Conservation (phyloP, 2,888 invertebrate species). For the Yponomeuta sedellus region DNA sequence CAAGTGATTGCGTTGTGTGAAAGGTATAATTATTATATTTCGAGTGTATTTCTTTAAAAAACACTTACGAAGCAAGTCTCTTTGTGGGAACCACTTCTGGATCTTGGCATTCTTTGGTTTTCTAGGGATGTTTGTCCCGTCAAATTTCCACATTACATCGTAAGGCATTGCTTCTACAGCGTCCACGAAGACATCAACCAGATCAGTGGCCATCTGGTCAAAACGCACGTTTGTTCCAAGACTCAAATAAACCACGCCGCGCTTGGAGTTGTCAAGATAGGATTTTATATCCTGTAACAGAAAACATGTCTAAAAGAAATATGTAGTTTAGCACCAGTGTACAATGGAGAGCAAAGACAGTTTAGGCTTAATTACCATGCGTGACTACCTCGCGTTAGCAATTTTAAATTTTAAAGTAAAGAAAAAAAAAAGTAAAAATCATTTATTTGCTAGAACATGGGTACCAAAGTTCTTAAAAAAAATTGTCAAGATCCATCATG, state of each 20-base stretch:
- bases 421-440: too few relatives aligned
- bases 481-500: too few relatives aligned
- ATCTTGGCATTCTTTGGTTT: slow-evolving; percentile 8
- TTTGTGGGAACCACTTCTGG: slow-evolving; percentile 21
- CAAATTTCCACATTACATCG: slow-evolving; percentile 15
- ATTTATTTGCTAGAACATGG: too few relatives aligned
- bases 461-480: too few relatives aligned
- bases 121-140: slow-evolving; percentile 4
- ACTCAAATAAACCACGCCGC: slow-evolving; percentile 25
- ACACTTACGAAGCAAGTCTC: slow-evolving; percentile 14
- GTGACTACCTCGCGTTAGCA: too few relatives aligned
- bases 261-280: slow-evolving; percentile 22
- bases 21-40: too few relatives aligned
- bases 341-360: too few relatives aligned
- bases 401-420: too few relatives aligned
- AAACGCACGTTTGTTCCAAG: slow-evolving; percentile 21
- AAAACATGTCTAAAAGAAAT: too few relatives aligned
- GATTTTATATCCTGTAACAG: slow-evolving; percentile 22
- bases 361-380: too few relatives aligned
- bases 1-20: too few relatives aligned
- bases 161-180: slow-evolving; percentile 12
- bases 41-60: background rate
- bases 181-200: background rate
- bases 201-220: background rate
- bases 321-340: too few relatives aligned